Evolutionary conservation across 2,888 invertebrate genomes (phyloP), one percentile per base, ranked within the genome.

Genomic region (Periphyllus acericola): DNA sequence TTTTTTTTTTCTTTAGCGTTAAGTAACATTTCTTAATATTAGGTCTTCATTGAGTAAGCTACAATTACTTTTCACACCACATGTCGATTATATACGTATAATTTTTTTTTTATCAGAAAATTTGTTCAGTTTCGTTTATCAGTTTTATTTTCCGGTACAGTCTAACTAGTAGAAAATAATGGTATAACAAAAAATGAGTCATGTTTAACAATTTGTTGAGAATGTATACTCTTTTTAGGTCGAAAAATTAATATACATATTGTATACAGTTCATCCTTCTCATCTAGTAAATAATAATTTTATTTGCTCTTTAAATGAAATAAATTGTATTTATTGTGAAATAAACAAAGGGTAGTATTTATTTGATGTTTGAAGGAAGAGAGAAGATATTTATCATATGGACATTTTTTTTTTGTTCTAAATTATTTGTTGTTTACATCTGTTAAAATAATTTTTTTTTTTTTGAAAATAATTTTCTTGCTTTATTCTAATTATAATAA

Each of bases 401-500:
- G 60, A 40, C 8, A 74, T 29, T n/a, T 79, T 25, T 80, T 83
- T 29, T 75, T 60, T 66, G 29, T 75, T 83, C 75, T 66, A 14
- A 66, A 66, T 83, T 83, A 83, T 83, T 83, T 75, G 2, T 83
- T 83, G 40, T 72, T 32, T 75, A 40, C 36, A 21, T 36, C 40
- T 83, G 83, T 75, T 25, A 55, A 75, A 60, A 40, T 60, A 60
- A 40, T 83, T 60, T 55, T 74, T 83, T 29, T 40, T 72, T 40
- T 83, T 66, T 36, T 29, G 19, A 75, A 75, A 75, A 60, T 60
- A 60, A 21, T 83, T 83, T 75, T 75, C 55, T 46, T 66, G 75
- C 83, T 83, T 83, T 75, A 32, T 83, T 75, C 60, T 80, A 75
- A 83, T 83, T 83, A 75, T 83, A 66, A 75, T 83, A 83, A 83